Base-by-base conservation (phyloP, 1,140 invertebrate species). In the Argopecten irradians region DNA sequence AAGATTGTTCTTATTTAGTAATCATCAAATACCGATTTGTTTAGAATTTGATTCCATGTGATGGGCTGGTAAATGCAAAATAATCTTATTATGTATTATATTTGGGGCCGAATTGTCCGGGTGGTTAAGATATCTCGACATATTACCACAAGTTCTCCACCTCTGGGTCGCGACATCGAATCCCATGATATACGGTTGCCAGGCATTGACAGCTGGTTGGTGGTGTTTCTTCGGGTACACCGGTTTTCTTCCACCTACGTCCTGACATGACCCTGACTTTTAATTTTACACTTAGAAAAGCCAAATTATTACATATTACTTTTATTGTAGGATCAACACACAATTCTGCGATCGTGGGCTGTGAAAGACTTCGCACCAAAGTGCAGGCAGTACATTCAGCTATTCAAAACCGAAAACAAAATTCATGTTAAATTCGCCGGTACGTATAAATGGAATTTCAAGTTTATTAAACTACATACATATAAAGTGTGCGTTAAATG, bases 291-390 rank as follows among this genome's bases (percentile, higher is more conserved):
- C 28, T 83, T 0, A 2, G 14, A 28, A 5, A n/a, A 22, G 28
- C 14, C 28, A 32, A 32, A 1, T 3, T 83, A 8, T 1, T 14
- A 1, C 2, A 32, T 35, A 13, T 34, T 0, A 8, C 33, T n/a
- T 43, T 86, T 19, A 34, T 91, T 91, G 19, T 91, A 97, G 97
- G 99, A 99, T 94, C 98, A 99, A 94, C 99, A 99, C 94, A 99
- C 99, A 9, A 99, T 99, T 92, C 96, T 99, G 36, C 96, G 99
- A 90, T 99, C 98, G 7, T 99, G 99, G 99, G 99, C 99, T 11
- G 98, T 99, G 9, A 99, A 99, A 95, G 99, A 99, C 95, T 99
- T 99, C 95, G 98, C 99, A 0, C 99, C 99, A n/a, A 97, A 97
- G 92, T 98, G 99, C 87, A 98, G 98, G 82, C 99, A 99, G 96